Conservation (phyloP, 1,140 invertebrate genomes). For the Polyergus mexicanus region DNA sequence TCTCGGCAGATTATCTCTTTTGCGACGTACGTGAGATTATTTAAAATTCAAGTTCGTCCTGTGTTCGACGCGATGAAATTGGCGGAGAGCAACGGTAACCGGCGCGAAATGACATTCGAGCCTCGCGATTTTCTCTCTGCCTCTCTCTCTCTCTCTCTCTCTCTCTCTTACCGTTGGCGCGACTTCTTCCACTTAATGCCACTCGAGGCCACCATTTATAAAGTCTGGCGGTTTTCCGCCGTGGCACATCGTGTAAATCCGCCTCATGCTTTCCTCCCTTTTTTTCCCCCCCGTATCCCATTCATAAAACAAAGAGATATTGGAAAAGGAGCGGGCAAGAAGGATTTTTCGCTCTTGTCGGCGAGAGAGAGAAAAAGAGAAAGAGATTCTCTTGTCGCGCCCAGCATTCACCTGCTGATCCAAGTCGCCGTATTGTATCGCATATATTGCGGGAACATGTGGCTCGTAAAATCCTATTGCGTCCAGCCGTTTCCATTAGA, state of each 20-base stretch:
- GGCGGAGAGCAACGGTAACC: slow-evolving; percentile 19
- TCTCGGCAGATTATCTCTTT: background rate
- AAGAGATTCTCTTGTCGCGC: background rate
- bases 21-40: background rate
- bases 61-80: slow-evolving; percentile 4
- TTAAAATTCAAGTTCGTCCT: slow-evolving; percentile 18
- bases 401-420: slow-evolving; percentile 53
- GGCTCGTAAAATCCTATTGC: slow-evolving; percentile 60
- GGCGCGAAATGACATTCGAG: slow-evolving; percentile 53
- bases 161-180: background rate
- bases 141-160: background rate
- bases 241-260: slow-evolving; percentile 38
- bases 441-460: slow-evolving; percentile 55
- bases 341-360: slow-evolving; percentile 26
- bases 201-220: slow-evolving; percentile 46
- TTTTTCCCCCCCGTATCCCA: slow-evolving; percentile 26
- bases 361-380: background rate
- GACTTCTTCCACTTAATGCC: slow-evolving; percentile 51
- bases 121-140: background rate
- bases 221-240: slow-evolving; percentile 27
- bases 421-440: slow-evolving; percentile 37
- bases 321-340: slow-evolving; percentile 50
- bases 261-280: slow-evolving; percentile 32
- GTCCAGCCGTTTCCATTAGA: slow-evolving; percentile 50
- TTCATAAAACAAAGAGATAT: slow-evolving; percentile 58